Conservation (phyloP, 2,797 vertebrate species). For the Peromyscus aztecus region DNA sequence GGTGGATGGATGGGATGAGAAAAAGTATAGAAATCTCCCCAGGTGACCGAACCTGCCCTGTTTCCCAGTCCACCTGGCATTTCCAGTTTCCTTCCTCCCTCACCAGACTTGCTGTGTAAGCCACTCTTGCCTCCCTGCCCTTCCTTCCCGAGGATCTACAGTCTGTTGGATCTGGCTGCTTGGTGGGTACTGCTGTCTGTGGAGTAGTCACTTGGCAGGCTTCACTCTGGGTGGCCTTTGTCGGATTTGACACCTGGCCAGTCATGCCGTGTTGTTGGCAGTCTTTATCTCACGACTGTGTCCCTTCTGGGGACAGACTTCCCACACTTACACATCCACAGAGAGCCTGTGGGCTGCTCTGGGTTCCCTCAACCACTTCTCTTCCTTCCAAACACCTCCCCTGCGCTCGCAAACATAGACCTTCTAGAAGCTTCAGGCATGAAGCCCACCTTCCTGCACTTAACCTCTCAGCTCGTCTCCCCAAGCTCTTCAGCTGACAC, state of each 20-base stretch:
- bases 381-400: not conserved
- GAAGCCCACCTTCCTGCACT: fast-evolving
- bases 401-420: not conserved
- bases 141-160: not conserved
- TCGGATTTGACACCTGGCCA: not conserved
- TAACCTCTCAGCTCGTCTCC: not conserved
- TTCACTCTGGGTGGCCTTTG: not conserved
- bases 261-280: not conserved
- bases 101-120: too few species aligned
- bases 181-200: not conserved
- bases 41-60: not conserved
- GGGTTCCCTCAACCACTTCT: not conserved
- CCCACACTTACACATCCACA: not conserved
- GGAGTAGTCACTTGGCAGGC: not conserved
- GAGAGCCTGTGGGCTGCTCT: not conserved
- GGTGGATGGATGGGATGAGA: not conserved
- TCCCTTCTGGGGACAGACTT: not conserved
- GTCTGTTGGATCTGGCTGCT: fast-evolving
- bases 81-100: not conserved
- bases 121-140: not conserved
- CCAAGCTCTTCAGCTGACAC: too few species aligned
- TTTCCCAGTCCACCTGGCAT: not conserved
- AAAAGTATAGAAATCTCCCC: too few species aligned
- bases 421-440: not conserved
- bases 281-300: not conserved